These are phyloP conservation scores for Grapholita molesta DNA, from an alignment of 1,140 invertebrate species.

Conservation along the genomic window DNA sequence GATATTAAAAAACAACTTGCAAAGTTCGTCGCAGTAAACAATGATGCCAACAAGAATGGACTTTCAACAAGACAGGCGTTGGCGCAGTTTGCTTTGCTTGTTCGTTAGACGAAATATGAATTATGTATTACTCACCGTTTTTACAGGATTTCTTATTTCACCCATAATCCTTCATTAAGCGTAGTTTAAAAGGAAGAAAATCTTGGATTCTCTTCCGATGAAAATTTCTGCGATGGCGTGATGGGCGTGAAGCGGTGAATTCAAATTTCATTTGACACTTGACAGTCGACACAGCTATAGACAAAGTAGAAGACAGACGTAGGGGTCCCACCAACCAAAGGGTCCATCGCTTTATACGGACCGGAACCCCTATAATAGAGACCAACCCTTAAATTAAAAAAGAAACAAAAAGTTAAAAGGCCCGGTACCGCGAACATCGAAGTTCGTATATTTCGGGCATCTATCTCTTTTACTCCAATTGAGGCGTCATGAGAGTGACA, in stretches of 20 bases:
- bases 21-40: not conserved
- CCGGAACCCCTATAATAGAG: too few relatives aligned
- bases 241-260: not conserved
- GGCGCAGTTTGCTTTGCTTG: not conserved
- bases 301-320: not conserved
- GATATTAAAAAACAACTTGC: too few relatives aligned
- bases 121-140: constrained; percentile 23
- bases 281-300: not conserved
- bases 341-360: not conserved
- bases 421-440: too few relatives aligned
- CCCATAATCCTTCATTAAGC: constrained; percentile 29
- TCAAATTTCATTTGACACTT: constrained; percentile 10
- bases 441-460: too few relatives aligned
- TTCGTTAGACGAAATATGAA: not conserved
- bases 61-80: not conserved
- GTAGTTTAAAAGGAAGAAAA: constrained; percentile 21
- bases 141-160: constrained; percentile 19
- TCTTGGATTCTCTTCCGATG: constrained; percentile 21
- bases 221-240: not conserved
- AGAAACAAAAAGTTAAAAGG: too few relatives aligned
- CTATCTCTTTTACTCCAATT: too few relatives aligned
- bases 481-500: too few relatives aligned
- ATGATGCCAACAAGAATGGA: not conserved
- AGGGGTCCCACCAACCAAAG: not conserved
- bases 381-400: not conserved